Conservation (phyloP, 1,140 invertebrate genomes). For the Asbolus verrucosus region DNA sequence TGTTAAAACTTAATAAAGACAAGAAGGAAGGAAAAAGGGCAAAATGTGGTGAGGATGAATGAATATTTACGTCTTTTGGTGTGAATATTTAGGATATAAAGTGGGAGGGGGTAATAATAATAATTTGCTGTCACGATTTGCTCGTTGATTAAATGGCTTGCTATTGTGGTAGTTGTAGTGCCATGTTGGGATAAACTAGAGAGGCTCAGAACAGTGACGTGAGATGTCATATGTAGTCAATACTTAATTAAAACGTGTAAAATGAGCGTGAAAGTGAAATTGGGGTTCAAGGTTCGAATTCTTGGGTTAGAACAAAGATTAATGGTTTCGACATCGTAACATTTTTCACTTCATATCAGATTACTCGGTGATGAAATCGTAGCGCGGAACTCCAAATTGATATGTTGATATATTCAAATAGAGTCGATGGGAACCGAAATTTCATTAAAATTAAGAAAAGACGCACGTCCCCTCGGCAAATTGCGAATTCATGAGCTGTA, state of each 20-base stretch:
- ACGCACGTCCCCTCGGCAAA: constrained; percentile 4
- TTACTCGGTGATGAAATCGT: neutral
- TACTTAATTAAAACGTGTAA: constrained; percentile 24
- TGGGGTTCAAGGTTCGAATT: constrained; percentile 27
- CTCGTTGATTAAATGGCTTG: no score
- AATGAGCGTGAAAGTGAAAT: constrained; percentile 30
- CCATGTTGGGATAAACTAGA: neutral
- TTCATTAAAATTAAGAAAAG: constrained; percentile 16
- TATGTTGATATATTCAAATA: constrained; percentile 16
- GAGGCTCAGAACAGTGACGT: constrained; percentile 14
- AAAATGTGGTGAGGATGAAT: no score
- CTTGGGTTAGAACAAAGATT: constrained; percentile 6
- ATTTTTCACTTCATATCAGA: constrained; percentile 5
- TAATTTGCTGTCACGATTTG: no score
- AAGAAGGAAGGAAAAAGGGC: no score
- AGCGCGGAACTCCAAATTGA: constrained; percentile 13
- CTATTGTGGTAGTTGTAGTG: no score
- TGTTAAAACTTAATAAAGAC: no score
- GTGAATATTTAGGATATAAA: no score
- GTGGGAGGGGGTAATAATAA: neutral
- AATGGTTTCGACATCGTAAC: constrained; percentile 5
- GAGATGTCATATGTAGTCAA: neutral
- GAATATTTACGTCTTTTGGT: no score
- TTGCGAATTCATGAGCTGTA: constrained; percentile 28
- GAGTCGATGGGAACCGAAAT: neutral